Evolutionary conservation across 2,113 vertebrate species (phyloP).

Genomic region (Heterochromis multidens): DNA sequence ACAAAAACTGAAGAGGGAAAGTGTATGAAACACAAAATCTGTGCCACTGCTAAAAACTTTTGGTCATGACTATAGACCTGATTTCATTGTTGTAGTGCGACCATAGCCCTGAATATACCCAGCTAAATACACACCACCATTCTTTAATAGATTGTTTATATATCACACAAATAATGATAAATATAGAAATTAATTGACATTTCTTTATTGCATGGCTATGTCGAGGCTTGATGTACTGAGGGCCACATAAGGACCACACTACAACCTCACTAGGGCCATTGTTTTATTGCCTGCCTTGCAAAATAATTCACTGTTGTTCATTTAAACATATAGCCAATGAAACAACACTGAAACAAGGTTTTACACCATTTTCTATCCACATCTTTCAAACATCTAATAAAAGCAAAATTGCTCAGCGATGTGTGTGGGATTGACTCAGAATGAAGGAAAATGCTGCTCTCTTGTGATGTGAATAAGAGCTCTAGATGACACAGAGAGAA

Average conservation of each 20-base stretch:
- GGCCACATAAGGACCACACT: not conserved
- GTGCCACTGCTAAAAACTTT: not conserved
- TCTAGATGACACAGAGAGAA: fast-evolving
- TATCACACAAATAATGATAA: not conserved
- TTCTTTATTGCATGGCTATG: fast-evolving
- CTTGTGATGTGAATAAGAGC: too few species aligned
- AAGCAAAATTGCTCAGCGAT: too few species aligned
- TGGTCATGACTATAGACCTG: not conserved
- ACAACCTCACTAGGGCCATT: fast-evolving
- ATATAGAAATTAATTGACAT: not conserved
- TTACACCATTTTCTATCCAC: too few species aligned
- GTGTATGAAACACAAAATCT: not conserved
- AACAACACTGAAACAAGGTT: not conserved
- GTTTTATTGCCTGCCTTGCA: not conserved
- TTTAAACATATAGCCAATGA: not conserved
- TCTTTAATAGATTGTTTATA: not conserved
- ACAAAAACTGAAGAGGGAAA: not conserved
- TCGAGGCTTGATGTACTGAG: not conserved
- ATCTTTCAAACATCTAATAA: too few species aligned
- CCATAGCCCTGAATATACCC: not conserved
- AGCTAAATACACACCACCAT: not conserved
- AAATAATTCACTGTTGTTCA: not conserved
- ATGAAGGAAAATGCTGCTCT: not conserved
- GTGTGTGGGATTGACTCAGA: too few species aligned
- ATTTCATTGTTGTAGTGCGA: not conserved